A percentile compares a stretch with the other conserved stretches of the same genome.
Conservation (phyloP, 2,888 invertebrate species). For the Tupiocoris notatus region DNA sequence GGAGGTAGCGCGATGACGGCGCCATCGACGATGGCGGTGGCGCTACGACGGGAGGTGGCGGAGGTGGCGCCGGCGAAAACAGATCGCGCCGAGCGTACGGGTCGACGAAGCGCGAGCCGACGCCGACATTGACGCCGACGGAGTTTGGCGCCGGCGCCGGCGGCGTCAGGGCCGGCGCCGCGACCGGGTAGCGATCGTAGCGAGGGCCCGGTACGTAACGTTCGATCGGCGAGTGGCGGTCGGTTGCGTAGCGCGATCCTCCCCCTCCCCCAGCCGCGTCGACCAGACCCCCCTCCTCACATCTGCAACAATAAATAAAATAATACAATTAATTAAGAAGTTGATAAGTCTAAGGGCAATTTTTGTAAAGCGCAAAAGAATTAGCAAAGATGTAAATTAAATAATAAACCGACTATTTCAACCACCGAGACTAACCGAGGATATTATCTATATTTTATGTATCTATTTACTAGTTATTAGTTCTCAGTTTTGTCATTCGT, state of each 20-base stretch:
- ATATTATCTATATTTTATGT: too few relatives aligned
- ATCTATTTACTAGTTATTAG: too few relatives aligned
- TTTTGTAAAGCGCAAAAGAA: too few relatives aligned
- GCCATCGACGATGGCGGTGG: constrained; percentile 50
- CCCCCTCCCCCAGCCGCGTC: constrained; percentile 17
- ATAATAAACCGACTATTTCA: too few relatives aligned
- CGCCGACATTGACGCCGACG: neutral
- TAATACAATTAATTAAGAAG: too few relatives aligned
- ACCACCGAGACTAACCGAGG: too few relatives aligned
- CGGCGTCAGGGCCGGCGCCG: neutral
- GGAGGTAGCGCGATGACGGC: constrained; percentile 48
- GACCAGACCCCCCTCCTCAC: constrained; percentile 45
- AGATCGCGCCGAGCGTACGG: constrained; percentile 51
- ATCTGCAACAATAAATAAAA: constrained; percentile 44
- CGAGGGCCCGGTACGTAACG: constrained; percentile 45
- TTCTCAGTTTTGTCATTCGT: too few relatives aligned
- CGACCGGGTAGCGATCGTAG: constrained; percentile 57
- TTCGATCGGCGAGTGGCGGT: constrained; percentile 47
- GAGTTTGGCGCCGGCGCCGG: constrained; percentile 19
- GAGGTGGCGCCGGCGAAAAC: constrained; percentile 48
- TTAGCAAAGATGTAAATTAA: too few relatives aligned
- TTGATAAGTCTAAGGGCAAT: too few relatives aligned
- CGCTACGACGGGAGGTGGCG: constrained; percentile 35
- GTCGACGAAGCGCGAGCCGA: constrained; percentile 51
- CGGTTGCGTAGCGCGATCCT: constrained; percentile 45